phyloP scores from a whole-genome alignment of 2,113 vertebrate species.

The Gambusia holbrooki region DNA sequence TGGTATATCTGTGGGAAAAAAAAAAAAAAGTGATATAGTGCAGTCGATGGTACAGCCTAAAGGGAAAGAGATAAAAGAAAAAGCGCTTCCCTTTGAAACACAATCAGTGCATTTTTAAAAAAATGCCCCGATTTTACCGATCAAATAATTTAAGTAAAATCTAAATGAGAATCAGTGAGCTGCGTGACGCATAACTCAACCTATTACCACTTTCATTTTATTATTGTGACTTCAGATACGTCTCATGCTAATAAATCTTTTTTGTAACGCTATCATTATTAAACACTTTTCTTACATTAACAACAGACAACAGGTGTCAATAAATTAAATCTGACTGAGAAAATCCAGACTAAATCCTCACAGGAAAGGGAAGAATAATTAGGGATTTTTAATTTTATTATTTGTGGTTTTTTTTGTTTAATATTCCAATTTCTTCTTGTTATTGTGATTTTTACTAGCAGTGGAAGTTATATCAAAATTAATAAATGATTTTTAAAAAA shows the following conservation, averaged over 20 bases:
- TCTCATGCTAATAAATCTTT: slow-evolving; percentile 44
- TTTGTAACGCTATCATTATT: slow-evolving; percentile 28
- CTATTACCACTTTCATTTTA: slow-evolving; percentile 30
- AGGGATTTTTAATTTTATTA: rapidly evolving
- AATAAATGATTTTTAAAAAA: background rate
- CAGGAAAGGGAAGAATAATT: background rate
- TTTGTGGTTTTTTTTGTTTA: background rate
- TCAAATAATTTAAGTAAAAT: slow-evolving; percentile 53
- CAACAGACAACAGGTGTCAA: slow-evolving; percentile 46
- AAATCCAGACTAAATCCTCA: background rate
- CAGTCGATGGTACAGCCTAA: slow-evolving; percentile 50
- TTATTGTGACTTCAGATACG: slow-evolving; percentile 35
- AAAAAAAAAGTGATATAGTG: slow-evolving; percentile 49
- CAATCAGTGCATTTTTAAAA: slow-evolving; percentile 66
- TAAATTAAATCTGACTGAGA: background rate
- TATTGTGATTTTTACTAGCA: background rate
- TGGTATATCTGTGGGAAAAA: slow-evolving; percentile 58
- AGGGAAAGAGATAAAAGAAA: slow-evolving; percentile 47
- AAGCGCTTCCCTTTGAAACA: slow-evolving; percentile 55
- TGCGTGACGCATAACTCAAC: slow-evolving; percentile 26
- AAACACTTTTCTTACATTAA: slow-evolving; percentile 22
- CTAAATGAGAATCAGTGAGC: slow-evolving; percentile 23
- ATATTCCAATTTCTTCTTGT: background rate
- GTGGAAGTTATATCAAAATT: background rate
- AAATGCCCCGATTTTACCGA: slow-evolving; percentile 47